These are phyloP conservation scores for Colinus virginianus DNA, from an alignment of 2,113 vertebrate species.

Conservation along the genomic window DNA sequence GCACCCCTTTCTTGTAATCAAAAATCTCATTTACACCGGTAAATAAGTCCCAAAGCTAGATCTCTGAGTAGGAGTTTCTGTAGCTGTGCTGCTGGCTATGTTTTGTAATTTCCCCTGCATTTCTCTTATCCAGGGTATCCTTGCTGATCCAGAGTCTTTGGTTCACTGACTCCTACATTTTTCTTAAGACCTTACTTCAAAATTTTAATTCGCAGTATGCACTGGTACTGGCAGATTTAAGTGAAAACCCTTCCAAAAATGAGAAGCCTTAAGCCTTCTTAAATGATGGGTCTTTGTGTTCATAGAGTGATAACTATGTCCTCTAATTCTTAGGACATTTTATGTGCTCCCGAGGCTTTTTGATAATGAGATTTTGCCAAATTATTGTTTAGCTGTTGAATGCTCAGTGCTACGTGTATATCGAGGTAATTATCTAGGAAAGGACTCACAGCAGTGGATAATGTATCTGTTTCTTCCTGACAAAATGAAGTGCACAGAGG, in stretches of 20 bases:
- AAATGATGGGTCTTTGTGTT: not conserved
- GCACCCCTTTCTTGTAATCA: not conserved
- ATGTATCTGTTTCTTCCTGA: not conserved
- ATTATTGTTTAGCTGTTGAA: not conserved
- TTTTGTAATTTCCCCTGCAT: not conserved
- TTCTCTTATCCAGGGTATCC: not conserved
- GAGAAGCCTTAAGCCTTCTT: not conserved
- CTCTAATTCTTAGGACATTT: conserved; percentile 20
- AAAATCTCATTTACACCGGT: not conserved
- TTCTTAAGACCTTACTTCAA: not conserved
- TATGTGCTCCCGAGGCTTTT: not conserved
- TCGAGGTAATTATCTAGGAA: conserved; percentile 22
- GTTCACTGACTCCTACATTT: not conserved
- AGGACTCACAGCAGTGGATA: not conserved
- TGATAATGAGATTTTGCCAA: conserved; percentile 9
- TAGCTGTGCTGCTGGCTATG: not conserved
- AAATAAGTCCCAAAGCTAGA: not conserved
- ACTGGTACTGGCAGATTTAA: conserved; percentile 9
- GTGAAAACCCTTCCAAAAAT: conserved; percentile 31
- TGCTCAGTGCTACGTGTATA: not conserved
- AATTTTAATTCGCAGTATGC: not conserved
- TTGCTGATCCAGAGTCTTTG: not conserved
- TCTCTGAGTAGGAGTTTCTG: not conserved
- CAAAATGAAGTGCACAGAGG: not conserved
- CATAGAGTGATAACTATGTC: conserved; percentile 15